Conservation (phyloP, 2,888 invertebrate species). For the Pocota personata region DNA sequence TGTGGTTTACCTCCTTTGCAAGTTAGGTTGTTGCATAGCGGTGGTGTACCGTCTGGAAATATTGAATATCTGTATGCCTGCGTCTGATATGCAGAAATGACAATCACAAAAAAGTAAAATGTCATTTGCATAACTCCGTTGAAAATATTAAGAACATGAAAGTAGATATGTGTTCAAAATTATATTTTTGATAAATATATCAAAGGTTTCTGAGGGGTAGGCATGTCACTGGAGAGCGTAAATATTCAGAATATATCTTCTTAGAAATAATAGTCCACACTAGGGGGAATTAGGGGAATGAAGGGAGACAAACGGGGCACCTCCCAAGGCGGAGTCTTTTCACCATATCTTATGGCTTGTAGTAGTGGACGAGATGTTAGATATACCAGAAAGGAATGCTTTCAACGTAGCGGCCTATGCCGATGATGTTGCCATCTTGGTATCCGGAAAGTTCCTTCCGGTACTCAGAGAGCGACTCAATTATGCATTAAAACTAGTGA, state of each 20-base stretch:
- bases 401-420: no score
- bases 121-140: constrained; percentile 11
- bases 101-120: not conserved
- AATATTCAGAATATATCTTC: not conserved
- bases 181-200: not conserved
- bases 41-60: not conserved
- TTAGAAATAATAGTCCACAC: no score
- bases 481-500: no score
- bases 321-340: no score
- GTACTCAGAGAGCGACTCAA: no score
- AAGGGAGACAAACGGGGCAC: no score
- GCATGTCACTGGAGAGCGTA: not conserved
- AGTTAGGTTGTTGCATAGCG: constrained; percentile 24
- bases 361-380: no score
- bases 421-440: no score
- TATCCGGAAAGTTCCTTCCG: no score
- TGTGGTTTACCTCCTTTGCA: constrained; percentile 12
- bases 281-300: no score
- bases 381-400: no score
- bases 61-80: constrained; percentile 30
- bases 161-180: not conserved
- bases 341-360: no score
- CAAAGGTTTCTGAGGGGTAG: not conserved
- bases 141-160: not conserved
- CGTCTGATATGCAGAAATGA: not conserved